Base-by-base conservation (phyloP, 2,888 invertebrate genomes). In the Limnephilus auricula region DNA sequence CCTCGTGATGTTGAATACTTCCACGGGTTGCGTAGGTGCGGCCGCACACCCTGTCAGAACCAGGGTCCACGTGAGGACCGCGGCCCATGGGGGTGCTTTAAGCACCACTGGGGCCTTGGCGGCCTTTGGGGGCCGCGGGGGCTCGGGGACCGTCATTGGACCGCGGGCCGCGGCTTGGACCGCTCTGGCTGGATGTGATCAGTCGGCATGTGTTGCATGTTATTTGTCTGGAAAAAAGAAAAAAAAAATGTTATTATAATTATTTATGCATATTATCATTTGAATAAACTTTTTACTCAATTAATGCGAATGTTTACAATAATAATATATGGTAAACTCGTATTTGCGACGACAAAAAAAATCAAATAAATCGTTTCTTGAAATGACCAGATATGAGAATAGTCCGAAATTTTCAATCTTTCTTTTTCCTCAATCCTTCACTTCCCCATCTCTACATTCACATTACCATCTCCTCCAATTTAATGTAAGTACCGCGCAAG, bases 1-100 rank as follows among this genome's bases (percentile, higher is more conserved):
- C 90, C 96, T 94, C 93, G 95, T 94, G 93, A 96, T 94, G 92
- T 95, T 95, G 85, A 95, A 95, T 93, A 95, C 95, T 93, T 94
- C 94, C 93, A 95, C 94, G 93, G 95, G 94, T 94, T 95, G 95
- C 94, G 80, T 25, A 15, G 92, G 91, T 18, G 91, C 92, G 65
- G 91, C 45, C 30, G 90, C 40, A 32, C 85, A 79, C 87, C 91
- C 34, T 18, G 82, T n/a, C 30, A 80, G 40, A 84, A 89, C 79
- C 83, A 92, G 79, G 37, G 83, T 82, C 78, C 86, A 84, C 32
- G 79, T 15, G 18, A 92, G 89, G 78, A 89, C 85, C 87, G 90
- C 79, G 90, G 37, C 90, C 91, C 91, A 89, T 12, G 88, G 91
- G n/a, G 91, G 91, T 13, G 50, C 89, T 9, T 65, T 65, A n/a